Evolutionary conservation across 2,888 invertebrate species (phyloP).

Genomic region (Cheilosia grossa): DNA sequence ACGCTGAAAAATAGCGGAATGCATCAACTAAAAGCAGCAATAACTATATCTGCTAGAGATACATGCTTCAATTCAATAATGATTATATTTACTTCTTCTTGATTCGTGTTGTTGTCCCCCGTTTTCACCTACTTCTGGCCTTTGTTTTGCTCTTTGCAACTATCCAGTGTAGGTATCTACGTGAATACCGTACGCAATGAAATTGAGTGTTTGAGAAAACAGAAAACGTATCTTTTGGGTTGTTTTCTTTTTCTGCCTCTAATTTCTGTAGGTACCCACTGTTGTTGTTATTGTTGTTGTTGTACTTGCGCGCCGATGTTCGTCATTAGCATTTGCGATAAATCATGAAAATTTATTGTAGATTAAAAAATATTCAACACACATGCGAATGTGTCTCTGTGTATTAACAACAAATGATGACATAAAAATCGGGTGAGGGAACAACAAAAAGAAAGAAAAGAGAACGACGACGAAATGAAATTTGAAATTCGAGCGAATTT

Average conservation of each 20-base stretch:
- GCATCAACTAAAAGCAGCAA: conserved; percentile 5
- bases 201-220: conserved; percentile 12
- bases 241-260: conserved; percentile 15
- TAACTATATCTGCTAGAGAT: conserved; percentile 21
- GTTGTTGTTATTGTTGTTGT: not conserved
- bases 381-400: not conserved
- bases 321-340: conserved; percentile 50
- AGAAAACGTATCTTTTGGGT: conserved; percentile 27
- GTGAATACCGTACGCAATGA: conserved; percentile 20
- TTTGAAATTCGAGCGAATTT: conserved; percentile 12
- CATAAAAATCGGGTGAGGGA: conserved; percentile 12
- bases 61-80: conserved; percentile 51
- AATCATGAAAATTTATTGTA: conserved; percentile 53
- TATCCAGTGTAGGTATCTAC: too few species aligned
- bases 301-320: not conserved
- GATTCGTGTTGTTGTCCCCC: not conserved
- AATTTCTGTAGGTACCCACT: conserved; percentile 16
- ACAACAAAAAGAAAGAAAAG: not conserved
- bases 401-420: conserved; percentile 7
- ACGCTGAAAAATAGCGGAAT: conserved; percentile 41
- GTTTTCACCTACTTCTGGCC: not conserved
- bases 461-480: conserved; percentile 16
- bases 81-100: not conserved
- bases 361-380: conserved; percentile 48
- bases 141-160: conserved; percentile 1